phyloP scores from a whole-genome alignment of 2,888 invertebrate species.

The Darwinula stevensoni region DNA sequence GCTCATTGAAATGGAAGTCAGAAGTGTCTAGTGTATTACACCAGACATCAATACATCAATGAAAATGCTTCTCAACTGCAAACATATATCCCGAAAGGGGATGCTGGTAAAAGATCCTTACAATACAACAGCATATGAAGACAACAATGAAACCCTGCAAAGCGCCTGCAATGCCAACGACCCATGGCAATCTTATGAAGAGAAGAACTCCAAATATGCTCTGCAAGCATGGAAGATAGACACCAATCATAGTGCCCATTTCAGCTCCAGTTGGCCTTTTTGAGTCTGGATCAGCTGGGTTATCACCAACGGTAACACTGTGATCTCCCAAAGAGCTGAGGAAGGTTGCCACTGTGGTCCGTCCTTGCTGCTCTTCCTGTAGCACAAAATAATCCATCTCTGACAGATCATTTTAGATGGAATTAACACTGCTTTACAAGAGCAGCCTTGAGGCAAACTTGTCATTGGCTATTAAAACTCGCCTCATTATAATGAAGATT shows the following conservation, averaged over 20 bases:
- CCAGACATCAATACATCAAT: constrained; percentile 9
- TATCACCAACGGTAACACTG: constrained; percentile 70
- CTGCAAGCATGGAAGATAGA: constrained; percentile 93
- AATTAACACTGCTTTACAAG: too few relatives aligned
- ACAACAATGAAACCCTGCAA: constrained; percentile 82
- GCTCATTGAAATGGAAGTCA: constrained; percentile 93
- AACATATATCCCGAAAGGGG: not conserved
- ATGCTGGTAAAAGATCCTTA: constrained; percentile 22
- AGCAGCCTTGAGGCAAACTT: too few relatives aligned
- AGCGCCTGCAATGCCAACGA: constrained; percentile 90
- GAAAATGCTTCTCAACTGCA: not conserved
- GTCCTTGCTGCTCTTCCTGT: constrained; percentile 19
- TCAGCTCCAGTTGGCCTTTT: constrained; percentile 44
- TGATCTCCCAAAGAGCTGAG: constrained; percentile 72
- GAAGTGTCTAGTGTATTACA: constrained; percentile 72
- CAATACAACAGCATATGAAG: constrained; percentile 81
- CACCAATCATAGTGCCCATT: constrained; percentile 92
- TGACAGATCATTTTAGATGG: too few relatives aligned
- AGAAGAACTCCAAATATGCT: constrained; percentile 99
- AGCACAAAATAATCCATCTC: too few relatives aligned
- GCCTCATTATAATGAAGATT: too few relatives aligned
- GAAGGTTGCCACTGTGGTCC: constrained; percentile 17
- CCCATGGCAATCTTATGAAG: constrained; percentile 96
- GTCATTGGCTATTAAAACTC: too few relatives aligned
- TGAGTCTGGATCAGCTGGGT: constrained; percentile 41